Conservation (phyloP, 2,797 vertebrate genomes). For the Ctenopoma kingsleyae region DNA sequence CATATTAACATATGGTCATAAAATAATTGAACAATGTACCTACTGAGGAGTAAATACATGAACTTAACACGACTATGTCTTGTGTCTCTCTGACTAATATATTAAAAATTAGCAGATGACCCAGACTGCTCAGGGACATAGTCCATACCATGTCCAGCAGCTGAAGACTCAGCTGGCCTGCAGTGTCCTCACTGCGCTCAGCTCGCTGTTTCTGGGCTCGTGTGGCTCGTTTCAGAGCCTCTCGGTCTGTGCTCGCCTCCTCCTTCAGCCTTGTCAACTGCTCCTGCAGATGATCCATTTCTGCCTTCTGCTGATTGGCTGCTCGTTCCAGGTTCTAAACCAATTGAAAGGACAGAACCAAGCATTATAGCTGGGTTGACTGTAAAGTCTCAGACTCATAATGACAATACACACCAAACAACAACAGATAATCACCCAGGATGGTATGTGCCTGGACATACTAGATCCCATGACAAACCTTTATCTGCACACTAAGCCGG, state of each 20-base stretch:
- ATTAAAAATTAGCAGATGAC: neutral
- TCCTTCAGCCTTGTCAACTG: slow-evolving; percentile 84
- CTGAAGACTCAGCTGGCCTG: slow-evolving; percentile 85
- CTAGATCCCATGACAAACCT: slow-evolving; percentile 76
- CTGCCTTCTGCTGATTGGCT: slow-evolving; percentile 85
- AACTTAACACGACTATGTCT: neutral
- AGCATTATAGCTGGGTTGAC: neutral
- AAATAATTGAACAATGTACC: too few species aligned
- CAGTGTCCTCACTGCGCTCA: slow-evolving; percentile 86
- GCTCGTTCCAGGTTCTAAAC: slow-evolving; percentile 88
- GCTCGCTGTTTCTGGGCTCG: slow-evolving; percentile 90
- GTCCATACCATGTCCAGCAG: slow-evolving; percentile 88
- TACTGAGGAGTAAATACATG: neutral
- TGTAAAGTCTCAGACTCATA: neutral
- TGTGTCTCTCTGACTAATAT: neutral
- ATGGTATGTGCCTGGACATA: neutral
- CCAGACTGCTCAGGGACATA: neutral
- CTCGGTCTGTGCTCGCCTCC: slow-evolving; percentile 85
- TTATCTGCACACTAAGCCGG: slow-evolving; percentile 88
- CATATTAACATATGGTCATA: too few species aligned
- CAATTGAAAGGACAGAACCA: neutral
- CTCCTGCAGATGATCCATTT: slow-evolving; percentile 82
- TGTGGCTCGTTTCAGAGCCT: slow-evolving; percentile 89
- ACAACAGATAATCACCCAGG: neutral
- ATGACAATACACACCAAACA: neutral